Conservation (phyloP, 2,797 vertebrate species). For the Xiphophorus birchmanni region DNA sequence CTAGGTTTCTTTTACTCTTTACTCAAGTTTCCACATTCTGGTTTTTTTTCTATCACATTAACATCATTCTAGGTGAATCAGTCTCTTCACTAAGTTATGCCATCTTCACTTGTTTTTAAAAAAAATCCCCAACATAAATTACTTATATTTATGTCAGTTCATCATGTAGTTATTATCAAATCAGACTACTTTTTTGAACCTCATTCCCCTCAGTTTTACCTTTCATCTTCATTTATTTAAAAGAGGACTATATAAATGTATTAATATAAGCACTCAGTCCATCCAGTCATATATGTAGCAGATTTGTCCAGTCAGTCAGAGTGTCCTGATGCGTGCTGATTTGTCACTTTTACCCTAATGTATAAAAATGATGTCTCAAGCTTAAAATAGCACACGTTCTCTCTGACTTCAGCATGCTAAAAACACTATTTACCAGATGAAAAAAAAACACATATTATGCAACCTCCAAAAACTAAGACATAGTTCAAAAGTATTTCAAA, state of each 20-base stretch:
- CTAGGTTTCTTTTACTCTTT: not conserved
- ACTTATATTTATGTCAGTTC: too few relatives aligned
- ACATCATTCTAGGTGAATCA: not conserved
- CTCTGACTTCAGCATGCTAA: not conserved
- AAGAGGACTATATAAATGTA: not conserved
- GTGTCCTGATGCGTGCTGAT: not conserved
- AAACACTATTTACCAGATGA: not conserved
- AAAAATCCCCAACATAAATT: too few relatives aligned
- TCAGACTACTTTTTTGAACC: not conserved
- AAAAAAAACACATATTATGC: not conserved
- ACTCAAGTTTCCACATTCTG: too few relatives aligned
- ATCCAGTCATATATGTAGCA: not conserved
- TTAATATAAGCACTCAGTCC: not conserved
- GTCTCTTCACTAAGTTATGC: not conserved
- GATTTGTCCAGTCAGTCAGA: not conserved
- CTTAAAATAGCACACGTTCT: not conserved
- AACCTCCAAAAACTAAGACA: too few relatives aligned
- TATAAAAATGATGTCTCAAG: not conserved
- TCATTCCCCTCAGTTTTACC: not conserved
- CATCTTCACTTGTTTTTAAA: too few relatives aligned
- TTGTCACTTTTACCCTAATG: not conserved
- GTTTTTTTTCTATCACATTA: too few relatives aligned
- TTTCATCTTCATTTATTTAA: not conserved
- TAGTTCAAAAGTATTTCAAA: too few relatives aligned
- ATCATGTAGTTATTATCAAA: not conserved